Conservation (phyloP, 2,888 invertebrate genomes). For the Ametastegia equiseti region DNA sequence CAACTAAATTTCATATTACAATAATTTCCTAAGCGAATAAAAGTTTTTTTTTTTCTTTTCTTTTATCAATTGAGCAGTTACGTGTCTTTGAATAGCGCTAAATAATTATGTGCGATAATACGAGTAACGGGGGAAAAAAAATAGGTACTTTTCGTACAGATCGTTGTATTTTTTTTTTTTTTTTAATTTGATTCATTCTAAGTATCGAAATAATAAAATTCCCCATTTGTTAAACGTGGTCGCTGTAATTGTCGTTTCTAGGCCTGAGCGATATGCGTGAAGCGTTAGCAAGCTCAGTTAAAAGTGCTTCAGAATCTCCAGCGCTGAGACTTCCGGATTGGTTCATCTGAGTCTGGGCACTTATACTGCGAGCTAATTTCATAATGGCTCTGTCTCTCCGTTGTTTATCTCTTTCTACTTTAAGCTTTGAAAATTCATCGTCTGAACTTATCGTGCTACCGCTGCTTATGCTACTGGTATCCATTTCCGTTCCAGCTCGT, state of each 20-base stretch:
- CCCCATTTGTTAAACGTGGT: conserved; percentile 37
- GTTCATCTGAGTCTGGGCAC: conserved; percentile 72
- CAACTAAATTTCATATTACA: neutral
- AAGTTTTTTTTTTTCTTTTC: neutral
- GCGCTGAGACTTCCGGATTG: conserved; percentile 49
- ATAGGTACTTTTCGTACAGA: too few relatives aligned
- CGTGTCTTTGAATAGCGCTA: conserved; percentile 12
- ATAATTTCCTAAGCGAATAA: neutral
- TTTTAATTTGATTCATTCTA: neutral
- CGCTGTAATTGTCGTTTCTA: conserved; percentile 51
- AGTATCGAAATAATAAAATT: neutral
- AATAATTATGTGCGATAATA: too few relatives aligned
- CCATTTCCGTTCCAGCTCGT: neutral
- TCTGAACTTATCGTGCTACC: conserved; percentile 65
- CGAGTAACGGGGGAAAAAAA: too few relatives aligned
- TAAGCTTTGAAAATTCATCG: conserved; percentile 86
- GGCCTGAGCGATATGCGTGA: conserved; percentile 61
- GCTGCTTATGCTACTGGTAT: conserved; percentile 54
- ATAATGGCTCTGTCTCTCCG: conserved; percentile 81
- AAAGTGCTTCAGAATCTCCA: conserved; percentile 62
- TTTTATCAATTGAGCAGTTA: conserved; percentile 8
- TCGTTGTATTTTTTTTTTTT: too few relatives aligned
- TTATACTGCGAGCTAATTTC: conserved; percentile 80
- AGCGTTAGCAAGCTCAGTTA: conserved; percentile 64
- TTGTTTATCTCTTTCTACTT: conserved; percentile 83